A percentile compares a stretch with the other conserved stretches of the same genome.
Evolutionary conservation across 1,140 invertebrate species (phyloP).

Genomic region (Scaptomyza graminum): DNA sequence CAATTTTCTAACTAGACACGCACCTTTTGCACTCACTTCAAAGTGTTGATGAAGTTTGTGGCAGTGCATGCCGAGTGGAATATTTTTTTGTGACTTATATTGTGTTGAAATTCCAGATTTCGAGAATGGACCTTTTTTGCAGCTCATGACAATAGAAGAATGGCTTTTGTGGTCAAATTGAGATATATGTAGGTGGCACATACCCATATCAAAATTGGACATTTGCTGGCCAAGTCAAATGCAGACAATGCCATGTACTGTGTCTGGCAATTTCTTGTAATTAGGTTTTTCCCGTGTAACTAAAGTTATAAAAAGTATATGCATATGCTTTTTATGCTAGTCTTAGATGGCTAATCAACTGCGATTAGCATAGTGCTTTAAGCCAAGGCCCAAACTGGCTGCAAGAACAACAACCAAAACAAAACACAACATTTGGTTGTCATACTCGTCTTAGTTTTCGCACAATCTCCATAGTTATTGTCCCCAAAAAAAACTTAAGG

Average conservation of each 20-base stretch:
- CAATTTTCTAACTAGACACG: slow-evolving; percentile 19
- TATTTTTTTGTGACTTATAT: slow-evolving; percentile 30
- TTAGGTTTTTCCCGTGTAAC: too few relatives aligned
- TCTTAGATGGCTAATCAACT: slow-evolving; percentile 28
- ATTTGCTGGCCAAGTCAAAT: slow-evolving; percentile 25
- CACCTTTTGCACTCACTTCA: slow-evolving; percentile 47
- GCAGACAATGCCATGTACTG: neutral
- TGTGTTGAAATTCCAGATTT: slow-evolving; percentile 20
- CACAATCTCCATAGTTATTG: slow-evolving; percentile 29
- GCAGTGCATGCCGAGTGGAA: slow-evolving; percentile 5
- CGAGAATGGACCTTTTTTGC: slow-evolving; percentile 39
- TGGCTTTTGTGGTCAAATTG: slow-evolving; percentile 50
- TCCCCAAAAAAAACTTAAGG: slow-evolving; percentile 11
- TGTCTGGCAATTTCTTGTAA: neutral
- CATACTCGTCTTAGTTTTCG: slow-evolving; percentile 30
- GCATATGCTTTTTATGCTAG: too few relatives aligned
- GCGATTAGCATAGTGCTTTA: slow-evolving; percentile 24
- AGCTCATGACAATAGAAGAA: slow-evolving; percentile 42
- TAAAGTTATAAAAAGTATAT: too few relatives aligned
- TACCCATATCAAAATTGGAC: slow-evolving; percentile 42
- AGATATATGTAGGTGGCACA: slow-evolving; percentile 41
- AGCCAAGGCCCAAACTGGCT: slow-evolving; percentile 10
- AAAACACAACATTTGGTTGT: slow-evolving; percentile 2
- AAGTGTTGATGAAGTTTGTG: slow-evolving; percentile 37
- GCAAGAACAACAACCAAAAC: neutral